Percentiles rank a stretch among this genome's conserved stretches.
Conservation (phyloP, 2,113 vertebrate species). For the Stomatorhinus ivindoensis region DNA sequence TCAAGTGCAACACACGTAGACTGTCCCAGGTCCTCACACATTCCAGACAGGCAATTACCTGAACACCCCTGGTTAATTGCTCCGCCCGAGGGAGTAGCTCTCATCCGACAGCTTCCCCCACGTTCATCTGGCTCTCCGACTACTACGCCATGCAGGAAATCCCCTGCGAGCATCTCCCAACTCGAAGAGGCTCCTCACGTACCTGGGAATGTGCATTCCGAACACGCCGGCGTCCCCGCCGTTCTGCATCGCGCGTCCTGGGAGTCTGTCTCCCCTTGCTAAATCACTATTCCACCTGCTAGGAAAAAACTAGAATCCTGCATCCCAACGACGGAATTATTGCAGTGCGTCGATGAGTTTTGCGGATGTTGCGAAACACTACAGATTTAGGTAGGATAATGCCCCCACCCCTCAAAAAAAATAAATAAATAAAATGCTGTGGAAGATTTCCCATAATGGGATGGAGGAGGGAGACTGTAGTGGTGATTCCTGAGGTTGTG, state of each 20-base stretch:
- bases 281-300: conserved; percentile 51
- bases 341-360: conserved; percentile 6
- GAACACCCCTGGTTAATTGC: neutral
- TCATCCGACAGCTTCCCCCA: neutral
- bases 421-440: neutral
- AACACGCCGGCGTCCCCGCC: conserved; percentile 38
- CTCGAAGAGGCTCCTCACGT: neutral
- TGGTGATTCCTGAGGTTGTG: neutral
- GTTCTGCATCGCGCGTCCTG: conserved; percentile 18
- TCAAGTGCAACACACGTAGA: neutral
- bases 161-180: neutral
- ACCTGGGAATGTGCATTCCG: conserved; percentile 21
- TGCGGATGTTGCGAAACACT: neutral
- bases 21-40: neutral
- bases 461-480: neutral
- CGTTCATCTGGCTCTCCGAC: neutral
- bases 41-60: conserved; percentile 8
- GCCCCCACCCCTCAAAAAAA: neutral
- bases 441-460: neutral
- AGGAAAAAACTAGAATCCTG: conserved; percentile 20
- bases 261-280: conserved; percentile 18
- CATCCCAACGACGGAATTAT: conserved; percentile 27
- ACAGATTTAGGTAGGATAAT: neutral
- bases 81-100: neutral
- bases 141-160: neutral